Evolutionary conservation across 2,888 invertebrate species (phyloP).

Genomic region (Bombyx huttoni): DNA sequence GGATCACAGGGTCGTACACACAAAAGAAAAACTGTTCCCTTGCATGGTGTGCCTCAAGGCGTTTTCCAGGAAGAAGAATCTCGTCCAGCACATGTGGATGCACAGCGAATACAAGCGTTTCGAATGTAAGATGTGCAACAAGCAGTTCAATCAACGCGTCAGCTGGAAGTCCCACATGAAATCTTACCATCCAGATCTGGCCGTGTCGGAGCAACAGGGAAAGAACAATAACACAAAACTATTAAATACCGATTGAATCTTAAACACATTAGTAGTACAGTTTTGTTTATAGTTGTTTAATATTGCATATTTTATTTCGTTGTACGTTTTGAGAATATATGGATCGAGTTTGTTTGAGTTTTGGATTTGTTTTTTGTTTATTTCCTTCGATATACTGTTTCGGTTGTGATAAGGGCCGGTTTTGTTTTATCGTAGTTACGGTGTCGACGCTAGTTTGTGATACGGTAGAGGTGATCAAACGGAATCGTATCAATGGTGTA

Average conservation of each 20-base stretch:
- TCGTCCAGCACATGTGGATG: constrained; percentile 57
- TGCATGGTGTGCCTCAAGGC: constrained; percentile 63
- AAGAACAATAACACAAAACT: constrained; percentile 37
- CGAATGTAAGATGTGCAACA: constrained; percentile 46
- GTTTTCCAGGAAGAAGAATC: constrained; percentile 51
- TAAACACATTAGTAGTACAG: not conserved
- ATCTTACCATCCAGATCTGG: constrained; percentile 46
- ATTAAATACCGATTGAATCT: constrained; percentile 20
- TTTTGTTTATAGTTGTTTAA: not conserved
- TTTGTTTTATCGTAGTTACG: no score
- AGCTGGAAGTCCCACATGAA: constrained; percentile 59
- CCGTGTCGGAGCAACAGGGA: constrained; percentile 24
- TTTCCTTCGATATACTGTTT: no score
- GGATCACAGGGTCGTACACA: constrained; percentile 66
- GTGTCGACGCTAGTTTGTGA: no score
- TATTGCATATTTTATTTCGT: not conserved
- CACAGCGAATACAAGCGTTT: constrained; percentile 54
- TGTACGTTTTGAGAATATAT: constrained; percentile 1
- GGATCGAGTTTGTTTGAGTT: not conserved
- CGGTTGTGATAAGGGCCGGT: no score
- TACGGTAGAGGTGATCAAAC: no score
- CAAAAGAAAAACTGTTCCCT: constrained; percentile 59
- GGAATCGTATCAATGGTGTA: no score
- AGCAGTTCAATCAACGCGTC: constrained; percentile 56
- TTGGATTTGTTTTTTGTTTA: not conserved